phyloP scores from a whole-genome alignment of 2,888 invertebrate species.

The Junonia oenone region DNA sequence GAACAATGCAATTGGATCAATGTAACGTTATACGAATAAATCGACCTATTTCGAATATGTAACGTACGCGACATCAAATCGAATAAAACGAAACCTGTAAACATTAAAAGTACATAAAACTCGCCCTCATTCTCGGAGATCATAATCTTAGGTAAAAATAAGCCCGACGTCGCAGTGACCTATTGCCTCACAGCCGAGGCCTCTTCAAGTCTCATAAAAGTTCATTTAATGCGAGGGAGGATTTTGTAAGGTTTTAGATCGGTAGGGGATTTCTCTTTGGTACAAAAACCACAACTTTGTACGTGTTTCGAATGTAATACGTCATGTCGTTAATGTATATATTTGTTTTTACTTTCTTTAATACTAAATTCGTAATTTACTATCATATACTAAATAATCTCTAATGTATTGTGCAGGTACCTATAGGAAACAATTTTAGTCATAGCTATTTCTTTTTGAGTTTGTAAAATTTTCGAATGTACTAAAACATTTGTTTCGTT shows the following conservation, averaged over 20 bases:
- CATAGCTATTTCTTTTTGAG: background rate
- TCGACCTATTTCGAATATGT: constrained; percentile 21
- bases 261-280: constrained; percentile 30
- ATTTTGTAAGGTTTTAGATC: constrained; percentile 39
- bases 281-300: background rate
- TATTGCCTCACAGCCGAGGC: constrained; percentile 42
- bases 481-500: background rate
- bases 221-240: constrained; percentile 49
- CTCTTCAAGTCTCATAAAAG: constrained; percentile 45
- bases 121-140: constrained; percentile 18
- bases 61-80: constrained; percentile 13
- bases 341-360: too few species aligned
- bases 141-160: constrained; percentile 31
- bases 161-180: constrained; percentile 44
- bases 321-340: background rate
- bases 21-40: constrained; percentile 27
- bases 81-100: background rate
- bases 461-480: background rate
- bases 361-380: too few species aligned
- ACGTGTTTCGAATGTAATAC: background rate
- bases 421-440: background rate
- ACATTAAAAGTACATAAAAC: constrained; percentile 5
- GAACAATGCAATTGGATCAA: constrained; percentile 37
- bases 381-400: too few species aligned
- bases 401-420: too few species aligned